A percentile compares a stretch with the other conserved stretches of the same genome.
These are phyloP conservation scores for Amphipyra berbera DNA, from an alignment of 2,888 invertebrate species.

Conservation along the genomic window DNA sequence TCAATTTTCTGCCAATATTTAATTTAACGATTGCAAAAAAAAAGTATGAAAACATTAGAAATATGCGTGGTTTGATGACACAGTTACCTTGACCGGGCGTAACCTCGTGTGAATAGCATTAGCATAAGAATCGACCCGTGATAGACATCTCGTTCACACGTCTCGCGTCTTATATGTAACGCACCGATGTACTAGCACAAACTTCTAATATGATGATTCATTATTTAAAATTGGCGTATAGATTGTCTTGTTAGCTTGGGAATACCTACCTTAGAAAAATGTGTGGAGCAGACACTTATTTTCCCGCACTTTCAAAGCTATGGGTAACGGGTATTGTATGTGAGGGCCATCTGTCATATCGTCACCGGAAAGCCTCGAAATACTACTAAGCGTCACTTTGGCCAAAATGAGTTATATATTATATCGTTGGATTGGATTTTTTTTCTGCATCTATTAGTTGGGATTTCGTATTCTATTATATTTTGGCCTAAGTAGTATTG, in stretches of 20 bases:
- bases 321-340: not conserved
- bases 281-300: not conserved
- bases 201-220: slow-evolving; percentile 43
- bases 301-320: not conserved
- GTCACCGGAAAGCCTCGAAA: too few relatives aligned
- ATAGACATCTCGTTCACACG: slow-evolving; percentile 69
- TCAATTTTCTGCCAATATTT: too few relatives aligned
- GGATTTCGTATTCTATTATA: too few relatives aligned
- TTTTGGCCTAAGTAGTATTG: too few relatives aligned
- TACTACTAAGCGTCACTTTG: too few relatives aligned
- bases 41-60: slow-evolving; percentile 32
- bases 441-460: too few relatives aligned
- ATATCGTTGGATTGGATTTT: too few relatives aligned
- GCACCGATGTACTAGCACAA: slow-evolving; percentile 18
- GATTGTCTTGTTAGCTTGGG: slow-evolving; percentile 37
- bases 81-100: slow-evolving; percentile 81
- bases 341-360: not conserved
- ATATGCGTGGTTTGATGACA: slow-evolving; percentile 65
- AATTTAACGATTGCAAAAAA: not conserved
- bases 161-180: slow-evolving; percentile 46
- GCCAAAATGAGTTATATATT: too few relatives aligned
- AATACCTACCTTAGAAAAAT: slow-evolving; percentile 7
- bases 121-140: slow-evolving; percentile 66
- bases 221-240: slow-evolving; percentile 31
- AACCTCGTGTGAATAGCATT: slow-evolving; percentile 75